Percentiles rank a stretch among this genome's conserved stretches.
These are phyloP conservation scores for Drosophila kokeensis DNA, from an alignment of 2,888 invertebrate species.

Conservation along the genomic window DNA sequence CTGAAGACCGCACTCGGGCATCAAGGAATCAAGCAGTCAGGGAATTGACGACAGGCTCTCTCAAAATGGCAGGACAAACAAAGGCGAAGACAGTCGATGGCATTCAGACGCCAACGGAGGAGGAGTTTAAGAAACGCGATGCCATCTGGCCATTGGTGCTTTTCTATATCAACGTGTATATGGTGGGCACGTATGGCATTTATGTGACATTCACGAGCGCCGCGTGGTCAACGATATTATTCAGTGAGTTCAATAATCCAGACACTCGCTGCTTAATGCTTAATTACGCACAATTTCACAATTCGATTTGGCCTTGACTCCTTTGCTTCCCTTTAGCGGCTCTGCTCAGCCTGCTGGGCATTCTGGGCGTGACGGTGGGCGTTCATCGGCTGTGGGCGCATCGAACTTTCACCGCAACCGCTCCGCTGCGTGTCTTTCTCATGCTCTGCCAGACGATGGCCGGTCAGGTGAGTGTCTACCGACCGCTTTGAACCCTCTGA, in stretches of 20 bases:
- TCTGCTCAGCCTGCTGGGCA: constrained; percentile 87
- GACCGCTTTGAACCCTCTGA: not conserved
- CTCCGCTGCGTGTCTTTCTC: constrained; percentile 90
- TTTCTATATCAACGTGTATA: constrained; percentile 90
- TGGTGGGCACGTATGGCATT: constrained; percentile 89
- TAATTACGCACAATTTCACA: constrained; percentile 4
- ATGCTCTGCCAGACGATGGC: constrained; percentile 93
- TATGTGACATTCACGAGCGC: constrained; percentile 88
- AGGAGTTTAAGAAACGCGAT: constrained; percentile 86
- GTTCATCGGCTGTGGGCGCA: constrained; percentile 98
- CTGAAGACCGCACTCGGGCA: not conserved
- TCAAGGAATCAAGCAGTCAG: not conserved
- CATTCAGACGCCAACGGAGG: constrained; percentile 2
- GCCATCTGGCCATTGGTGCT: constrained; percentile 91
- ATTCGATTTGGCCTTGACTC: not conserved
- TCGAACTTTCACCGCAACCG: constrained; percentile 91
- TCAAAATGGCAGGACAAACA: constrained; percentile 21
- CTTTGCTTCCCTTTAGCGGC: constrained; percentile 84
- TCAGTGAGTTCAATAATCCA: constrained; percentile 87
- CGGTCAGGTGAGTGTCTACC: constrained; percentile 90
- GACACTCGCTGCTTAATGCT: constrained; percentile 8
- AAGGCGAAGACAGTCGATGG: constrained; percentile 12
- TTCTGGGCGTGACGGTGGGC: constrained; percentile 94
- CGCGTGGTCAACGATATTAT: constrained; percentile 87
- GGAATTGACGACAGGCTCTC: not conserved